Conservation (phyloP, 2,797 vertebrate genomes). For the Erpetoichthys calabaricus region DNA sequence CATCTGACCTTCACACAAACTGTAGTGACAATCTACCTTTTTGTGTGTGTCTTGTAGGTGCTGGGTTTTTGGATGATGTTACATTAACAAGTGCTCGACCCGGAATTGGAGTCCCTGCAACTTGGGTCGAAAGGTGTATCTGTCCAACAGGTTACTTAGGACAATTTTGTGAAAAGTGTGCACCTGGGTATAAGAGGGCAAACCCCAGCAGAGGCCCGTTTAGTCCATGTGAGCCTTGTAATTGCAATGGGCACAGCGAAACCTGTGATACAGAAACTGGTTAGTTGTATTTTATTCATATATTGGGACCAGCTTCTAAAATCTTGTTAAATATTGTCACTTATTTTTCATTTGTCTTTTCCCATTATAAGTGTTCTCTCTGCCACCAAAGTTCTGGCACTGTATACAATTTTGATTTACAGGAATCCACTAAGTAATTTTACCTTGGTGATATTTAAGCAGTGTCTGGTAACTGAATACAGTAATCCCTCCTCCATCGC, state of each 20-base stretch:
- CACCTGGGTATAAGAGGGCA: conserved; percentile 68
- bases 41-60: conserved; percentile 42
- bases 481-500: too few relatives aligned
- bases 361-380: too few relatives aligned
- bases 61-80: conserved; percentile 77
- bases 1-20: too few relatives aligned
- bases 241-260: conserved; percentile 80
- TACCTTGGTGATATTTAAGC: not conserved
- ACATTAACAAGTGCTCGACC: conserved; percentile 60
- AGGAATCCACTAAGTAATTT: too few relatives aligned
- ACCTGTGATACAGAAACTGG: conserved; percentile 67
- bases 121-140: conserved; percentile 82
- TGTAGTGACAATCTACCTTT: too few relatives aligned
- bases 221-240: conserved; percentile 75
- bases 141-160: conserved; percentile 80
- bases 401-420: too few relatives aligned
- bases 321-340: not conserved
- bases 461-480: not conserved
- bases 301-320: not conserved
- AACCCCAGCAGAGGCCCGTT: conserved; percentile 59
- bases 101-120: conserved; percentile 53
- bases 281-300: conserved; percentile 24
- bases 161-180: conserved; percentile 82
- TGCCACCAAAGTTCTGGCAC: too few relatives aligned
- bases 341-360: not conserved